phyloP scores from a whole-genome alignment of 2,888 invertebrate species.

The Leptarthrus brevirostris region DNA sequence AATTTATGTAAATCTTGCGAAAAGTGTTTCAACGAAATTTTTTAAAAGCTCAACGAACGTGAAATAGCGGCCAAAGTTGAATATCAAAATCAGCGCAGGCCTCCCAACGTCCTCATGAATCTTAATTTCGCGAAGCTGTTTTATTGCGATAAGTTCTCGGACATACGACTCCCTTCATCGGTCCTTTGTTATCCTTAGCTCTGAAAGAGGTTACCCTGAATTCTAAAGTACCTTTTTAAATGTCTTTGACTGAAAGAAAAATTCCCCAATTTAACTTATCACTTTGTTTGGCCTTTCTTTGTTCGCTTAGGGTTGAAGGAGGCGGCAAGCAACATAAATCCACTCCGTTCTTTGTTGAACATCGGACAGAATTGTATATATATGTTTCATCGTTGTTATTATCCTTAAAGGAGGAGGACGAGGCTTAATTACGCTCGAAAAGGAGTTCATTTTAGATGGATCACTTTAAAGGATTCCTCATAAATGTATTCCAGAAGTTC shows the following conservation, averaged over 20 bases:
- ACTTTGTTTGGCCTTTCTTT: conserved; percentile 46
- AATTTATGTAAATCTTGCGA: conserved; percentile 39
- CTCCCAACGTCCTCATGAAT: conserved; percentile 44
- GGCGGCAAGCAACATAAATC: conserved; percentile 33
- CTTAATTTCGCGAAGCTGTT: conserved; percentile 53
- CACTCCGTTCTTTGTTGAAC: conserved; percentile 14
- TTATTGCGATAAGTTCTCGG: conserved; percentile 51
- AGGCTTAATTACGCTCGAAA: conserved; percentile 46
- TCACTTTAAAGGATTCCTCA: conserved; percentile 45
- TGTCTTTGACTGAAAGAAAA: conserved; percentile 49
- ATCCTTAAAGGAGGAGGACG: conserved; percentile 34
- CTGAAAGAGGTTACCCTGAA: conserved; percentile 38
- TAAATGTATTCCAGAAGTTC: conserved; percentile 38
- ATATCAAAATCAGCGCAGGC: conserved; percentile 24
- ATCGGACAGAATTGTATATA: conserved; percentile 25
- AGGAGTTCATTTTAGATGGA: conserved; percentile 42
- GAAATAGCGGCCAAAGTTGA: conserved; percentile 29
- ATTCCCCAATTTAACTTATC: conserved; percentile 49
- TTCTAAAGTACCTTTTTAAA: conserved; percentile 43
- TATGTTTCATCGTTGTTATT: conserved; percentile 33
- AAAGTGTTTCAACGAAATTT: not conserved
- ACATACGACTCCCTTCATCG: conserved; percentile 36
- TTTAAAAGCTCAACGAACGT: not conserved
- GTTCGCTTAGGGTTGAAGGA: not conserved
- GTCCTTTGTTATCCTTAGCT: conserved; percentile 40